Conservation (phyloP, 2,888 invertebrate genomes). For the Phorcus lineatus region DNA sequence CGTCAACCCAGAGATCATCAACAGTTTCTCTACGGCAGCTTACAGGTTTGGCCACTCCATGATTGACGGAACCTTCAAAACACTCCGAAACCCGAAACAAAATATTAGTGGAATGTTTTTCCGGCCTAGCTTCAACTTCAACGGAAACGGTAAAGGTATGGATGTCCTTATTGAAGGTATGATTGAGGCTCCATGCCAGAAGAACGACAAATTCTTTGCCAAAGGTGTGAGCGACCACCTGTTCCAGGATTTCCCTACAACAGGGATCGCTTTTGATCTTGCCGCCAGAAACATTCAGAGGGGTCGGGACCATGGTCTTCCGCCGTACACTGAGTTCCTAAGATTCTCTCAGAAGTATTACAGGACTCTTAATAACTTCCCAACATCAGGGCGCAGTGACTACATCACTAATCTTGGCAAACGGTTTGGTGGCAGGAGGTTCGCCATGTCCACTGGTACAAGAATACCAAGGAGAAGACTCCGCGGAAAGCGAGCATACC, state of each 20-base stretch:
- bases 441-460: neutral
- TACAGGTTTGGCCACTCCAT: slow-evolving; percentile 95
- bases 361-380: neutral
- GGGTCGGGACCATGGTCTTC: slow-evolving; percentile 93
- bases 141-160: neutral
- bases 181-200: neutral
- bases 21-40: slow-evolving; percentile 98
- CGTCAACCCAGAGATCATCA: slow-evolving; percentile 90
- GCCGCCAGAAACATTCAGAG: slow-evolving; percentile 97
- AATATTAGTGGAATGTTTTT: neutral
- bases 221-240: slow-evolving; percentile 84
- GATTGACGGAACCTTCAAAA: slow-evolving; percentile 77
- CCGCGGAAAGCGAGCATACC: neutral
- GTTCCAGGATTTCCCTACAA: slow-evolving; percentile 79
- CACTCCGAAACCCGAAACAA: neutral
- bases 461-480: neutral
- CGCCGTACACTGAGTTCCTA: slow-evolving; percentile 91
- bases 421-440: neutral
- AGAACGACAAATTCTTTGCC: slow-evolving; percentile 18
- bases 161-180: slow-evolving; percentile 11
- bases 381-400: neutral
- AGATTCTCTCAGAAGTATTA: slow-evolving; percentile 65
- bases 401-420: neutral
- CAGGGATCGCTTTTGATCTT: slow-evolving; percentile 89
- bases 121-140: neutral